phyloP scores from a whole-genome alignment of 2,113 vertebrate species.

The Thymallus thymallus region DNA sequence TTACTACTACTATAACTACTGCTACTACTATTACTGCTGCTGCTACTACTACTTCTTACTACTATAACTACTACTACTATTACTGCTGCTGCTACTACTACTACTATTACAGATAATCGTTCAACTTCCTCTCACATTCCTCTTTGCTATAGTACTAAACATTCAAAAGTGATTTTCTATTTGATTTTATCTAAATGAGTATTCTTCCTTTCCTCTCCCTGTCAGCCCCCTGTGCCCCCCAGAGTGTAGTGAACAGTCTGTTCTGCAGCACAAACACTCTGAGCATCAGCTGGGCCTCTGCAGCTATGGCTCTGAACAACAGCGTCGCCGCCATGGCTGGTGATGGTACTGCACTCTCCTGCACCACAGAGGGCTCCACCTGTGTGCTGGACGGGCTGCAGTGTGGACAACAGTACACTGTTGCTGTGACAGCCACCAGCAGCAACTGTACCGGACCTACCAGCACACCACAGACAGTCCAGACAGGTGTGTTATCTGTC shows the following conservation, averaged over 20 bases:
- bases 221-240: slow-evolving; percentile 72
- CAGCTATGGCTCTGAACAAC: slow-evolving; percentile 58
- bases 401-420: slow-evolving; percentile 65
- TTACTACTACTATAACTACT: no score
- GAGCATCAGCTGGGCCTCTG: slow-evolving; percentile 61
- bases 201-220: slow-evolving; percentile 4
- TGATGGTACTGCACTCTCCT: slow-evolving; percentile 38
- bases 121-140: background rate
- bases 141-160: background rate
- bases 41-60: background rate
- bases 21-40: no score
- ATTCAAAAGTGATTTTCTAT: background rate
- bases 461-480: slow-evolving; percentile 35
- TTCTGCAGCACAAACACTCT: slow-evolving; percentile 63
- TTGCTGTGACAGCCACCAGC: slow-evolving; percentile 54
- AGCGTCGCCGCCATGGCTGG: slow-evolving; percentile 37
- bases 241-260: slow-evolving; percentile 43
- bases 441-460: slow-evolving; percentile 53
- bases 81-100: no score
- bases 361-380: slow-evolving; percentile 39
- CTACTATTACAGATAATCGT: background rate
- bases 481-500: slow-evolving; percentile 53
- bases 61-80: no score
- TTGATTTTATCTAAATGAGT: background rate
- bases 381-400: slow-evolving; percentile 55